Evolutionary conservation across 35 echinoderm and acorn worm species (phyloP).

Genomic region (Hemicentrotus pulcherrimus): DNA sequence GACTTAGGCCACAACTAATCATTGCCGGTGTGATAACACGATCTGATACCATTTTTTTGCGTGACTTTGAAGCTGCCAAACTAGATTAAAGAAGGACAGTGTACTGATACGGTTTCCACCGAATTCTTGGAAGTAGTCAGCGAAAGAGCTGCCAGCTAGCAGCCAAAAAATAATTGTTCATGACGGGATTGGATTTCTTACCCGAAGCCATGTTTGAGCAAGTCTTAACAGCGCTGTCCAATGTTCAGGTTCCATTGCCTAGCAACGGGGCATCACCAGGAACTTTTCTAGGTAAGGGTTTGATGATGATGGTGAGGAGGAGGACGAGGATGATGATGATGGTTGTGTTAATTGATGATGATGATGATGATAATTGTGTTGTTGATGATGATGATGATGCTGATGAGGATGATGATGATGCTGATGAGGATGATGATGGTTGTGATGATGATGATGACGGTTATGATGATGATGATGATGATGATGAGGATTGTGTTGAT

Average conservation of each 20-base stretch:
- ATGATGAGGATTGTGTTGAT: too few relatives aligned
- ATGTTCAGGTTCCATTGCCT: background rate
- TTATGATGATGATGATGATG: too few relatives aligned
- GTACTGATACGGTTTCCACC: background rate
- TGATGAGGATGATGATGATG: background rate
- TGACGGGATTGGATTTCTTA: background rate
- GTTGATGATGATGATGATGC: too few relatives aligned
- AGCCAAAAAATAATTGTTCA: background rate
- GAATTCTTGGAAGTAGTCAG: background rate
- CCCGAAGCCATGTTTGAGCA: conserved; percentile 26
- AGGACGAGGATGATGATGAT: background rate
- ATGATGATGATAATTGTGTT: too few relatives aligned
- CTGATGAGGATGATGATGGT: background rate
- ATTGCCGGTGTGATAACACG: background rate
- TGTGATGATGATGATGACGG: too few relatives aligned
- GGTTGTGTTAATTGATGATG: too few relatives aligned
- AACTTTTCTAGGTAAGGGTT: background rate
- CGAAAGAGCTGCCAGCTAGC: background rate
- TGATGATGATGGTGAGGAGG: background rate
- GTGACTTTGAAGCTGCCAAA: background rate
- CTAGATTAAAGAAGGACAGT: background rate
- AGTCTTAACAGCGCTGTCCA: conserved; percentile 9
- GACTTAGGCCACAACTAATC: background rate
- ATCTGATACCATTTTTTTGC: background rate
- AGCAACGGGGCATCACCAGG: background rate